Conservation (phyloP, 2,113 vertebrate genomes). For the Gymnogyps californianus region DNA sequence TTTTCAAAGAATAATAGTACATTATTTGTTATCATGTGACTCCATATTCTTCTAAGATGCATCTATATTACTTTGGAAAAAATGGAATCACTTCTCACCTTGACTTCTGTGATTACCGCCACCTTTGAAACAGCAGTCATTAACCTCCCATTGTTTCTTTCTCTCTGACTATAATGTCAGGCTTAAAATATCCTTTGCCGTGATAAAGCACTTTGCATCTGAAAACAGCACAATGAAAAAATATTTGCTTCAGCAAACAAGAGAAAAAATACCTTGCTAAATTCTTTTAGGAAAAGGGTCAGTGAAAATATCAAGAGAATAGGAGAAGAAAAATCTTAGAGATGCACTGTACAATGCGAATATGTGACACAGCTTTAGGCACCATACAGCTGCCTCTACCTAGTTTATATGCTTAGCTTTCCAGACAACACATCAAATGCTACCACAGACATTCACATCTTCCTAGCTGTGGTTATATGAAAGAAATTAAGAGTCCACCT, state of each 20-base stretch:
- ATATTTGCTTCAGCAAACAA: background rate
- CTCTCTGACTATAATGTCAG: background rate
- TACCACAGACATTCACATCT: background rate
- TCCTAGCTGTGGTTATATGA: background rate
- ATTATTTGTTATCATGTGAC: background rate
- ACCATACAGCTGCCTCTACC: background rate
- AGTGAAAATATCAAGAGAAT: background rate
- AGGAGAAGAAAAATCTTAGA: background rate
- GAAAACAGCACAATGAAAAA: background rate
- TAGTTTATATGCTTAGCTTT: background rate
- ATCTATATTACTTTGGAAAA: background rate
- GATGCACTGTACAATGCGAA: background rate
- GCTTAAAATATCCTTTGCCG: background rate
- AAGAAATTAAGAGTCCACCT: background rate
- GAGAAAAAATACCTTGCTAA: background rate
- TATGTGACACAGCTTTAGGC: background rate
- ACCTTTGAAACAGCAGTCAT: background rate
- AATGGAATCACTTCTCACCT: background rate
- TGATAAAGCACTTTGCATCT: background rate
- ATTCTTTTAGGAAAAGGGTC: background rate
- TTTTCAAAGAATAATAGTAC: background rate
- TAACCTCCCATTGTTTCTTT: slow-evolving; percentile 1
- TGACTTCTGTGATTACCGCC: background rate
- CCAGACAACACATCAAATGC: background rate
- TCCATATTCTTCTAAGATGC: background rate